Evolutionary conservation across 1,140 invertebrate genomes (phyloP).

Genomic region (Carposina sasakii): DNA sequence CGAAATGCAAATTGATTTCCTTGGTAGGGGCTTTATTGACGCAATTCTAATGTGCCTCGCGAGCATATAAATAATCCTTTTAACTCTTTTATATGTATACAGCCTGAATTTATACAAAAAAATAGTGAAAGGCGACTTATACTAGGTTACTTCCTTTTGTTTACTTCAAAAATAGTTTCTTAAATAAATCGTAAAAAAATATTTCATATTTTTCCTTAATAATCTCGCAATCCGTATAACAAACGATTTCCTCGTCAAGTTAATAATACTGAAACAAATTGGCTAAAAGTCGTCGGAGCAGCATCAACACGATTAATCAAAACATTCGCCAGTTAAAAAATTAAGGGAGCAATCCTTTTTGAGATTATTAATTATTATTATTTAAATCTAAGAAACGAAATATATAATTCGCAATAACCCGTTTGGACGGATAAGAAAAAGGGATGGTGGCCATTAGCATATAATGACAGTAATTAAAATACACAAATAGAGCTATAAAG

Average conservation of each 20-base stretch:
- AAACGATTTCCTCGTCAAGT: constrained; percentile 67
- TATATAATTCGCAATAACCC: constrained; percentile 67
- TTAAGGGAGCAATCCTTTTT: constrained; percentile 51
- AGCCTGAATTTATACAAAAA: too few relatives aligned
- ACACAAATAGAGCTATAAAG: constrained; percentile 75
- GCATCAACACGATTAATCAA: constrained; percentile 65
- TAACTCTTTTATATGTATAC: too few relatives aligned
- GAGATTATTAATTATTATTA: constrained; percentile 55
- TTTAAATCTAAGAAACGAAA: constrained; percentile 63
- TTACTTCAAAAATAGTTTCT: too few relatives aligned
- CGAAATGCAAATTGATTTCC: too few relatives aligned
- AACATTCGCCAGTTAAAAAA: constrained; percentile 54
- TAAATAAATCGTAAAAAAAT: too few relatives aligned
- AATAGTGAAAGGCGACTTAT: too few relatives aligned
- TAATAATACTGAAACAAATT: constrained; percentile 70
- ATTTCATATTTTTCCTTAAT: too few relatives aligned
- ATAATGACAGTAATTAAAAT: constrained; percentile 76
- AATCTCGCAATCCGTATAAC: too few relatives aligned
- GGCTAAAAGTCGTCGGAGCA: constrained; percentile 46
- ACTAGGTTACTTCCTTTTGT: too few relatives aligned
- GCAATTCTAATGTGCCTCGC: too few relatives aligned
- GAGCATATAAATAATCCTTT: too few relatives aligned
- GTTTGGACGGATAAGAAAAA: constrained; percentile 73
- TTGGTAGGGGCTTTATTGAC: too few relatives aligned
- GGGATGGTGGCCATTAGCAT: constrained; percentile 73